A percentile compares a stretch with the other conserved stretches of the same genome.
Conservation (phyloP, 64 coral and sea anemone genomes). For the Actinia equina region DNA sequence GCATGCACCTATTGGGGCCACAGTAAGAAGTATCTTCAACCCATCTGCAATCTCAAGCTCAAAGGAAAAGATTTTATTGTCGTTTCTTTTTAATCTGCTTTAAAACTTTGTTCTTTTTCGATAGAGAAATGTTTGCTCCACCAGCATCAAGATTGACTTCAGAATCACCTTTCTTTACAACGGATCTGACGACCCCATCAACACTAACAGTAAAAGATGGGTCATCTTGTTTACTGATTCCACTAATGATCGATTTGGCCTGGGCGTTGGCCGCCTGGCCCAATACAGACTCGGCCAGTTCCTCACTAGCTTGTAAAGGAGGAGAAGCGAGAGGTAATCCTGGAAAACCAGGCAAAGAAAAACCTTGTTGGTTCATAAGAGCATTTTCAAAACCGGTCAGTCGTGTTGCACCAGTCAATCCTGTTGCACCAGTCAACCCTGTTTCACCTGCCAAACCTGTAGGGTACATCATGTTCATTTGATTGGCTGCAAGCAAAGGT, state of each 20-base stretch:
- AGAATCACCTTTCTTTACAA: not conserved
- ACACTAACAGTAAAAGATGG: not conserved
- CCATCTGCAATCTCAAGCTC: too few relatives aligned
- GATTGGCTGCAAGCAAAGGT: not conserved
- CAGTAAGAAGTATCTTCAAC: too few relatives aligned
- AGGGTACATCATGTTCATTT: not conserved
- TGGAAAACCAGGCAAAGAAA: not conserved
- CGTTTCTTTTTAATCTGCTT: too few relatives aligned
- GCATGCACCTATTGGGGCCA: too few relatives aligned
- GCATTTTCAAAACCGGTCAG: not conserved
- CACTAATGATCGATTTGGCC: not conserved
- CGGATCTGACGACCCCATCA: not conserved
- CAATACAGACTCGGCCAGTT: not conserved
- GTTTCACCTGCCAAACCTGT: not conserved
- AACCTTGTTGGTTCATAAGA: not conserved
- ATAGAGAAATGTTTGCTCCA: not conserved
- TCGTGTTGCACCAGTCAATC: not conserved
- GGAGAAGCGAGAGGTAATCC: not conserved
- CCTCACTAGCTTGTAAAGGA: not conserved
- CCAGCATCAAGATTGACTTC: not conserved
- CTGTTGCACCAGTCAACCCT: not conserved
- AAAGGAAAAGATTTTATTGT: not conserved
- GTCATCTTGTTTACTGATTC: not conserved
- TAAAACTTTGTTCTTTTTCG: constrained; percentile 5
- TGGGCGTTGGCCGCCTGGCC: not conserved